phyloP scores from a whole-genome alignment of 1,140 invertebrate genomes.

The Araneus ventricosus region DNA sequence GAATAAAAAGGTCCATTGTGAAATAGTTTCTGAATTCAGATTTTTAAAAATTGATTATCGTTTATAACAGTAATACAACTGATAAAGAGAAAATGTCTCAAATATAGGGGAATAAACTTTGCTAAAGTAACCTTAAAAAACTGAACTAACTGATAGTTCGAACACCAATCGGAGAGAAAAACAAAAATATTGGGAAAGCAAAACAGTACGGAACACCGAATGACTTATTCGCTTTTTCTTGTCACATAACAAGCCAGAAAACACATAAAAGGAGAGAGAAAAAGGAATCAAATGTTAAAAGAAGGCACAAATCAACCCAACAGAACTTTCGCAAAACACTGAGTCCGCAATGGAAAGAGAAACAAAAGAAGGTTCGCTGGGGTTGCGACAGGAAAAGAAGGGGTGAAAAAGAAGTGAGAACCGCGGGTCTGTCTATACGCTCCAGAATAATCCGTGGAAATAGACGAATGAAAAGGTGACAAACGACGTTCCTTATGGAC shows the following conservation, averaged over 20 bases:
- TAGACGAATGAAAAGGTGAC: conserved; percentile 55
- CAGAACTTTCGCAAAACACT: conserved; percentile 29
- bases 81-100: too few species aligned
- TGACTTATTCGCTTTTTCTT: neutral
- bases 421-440: neutral
- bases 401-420: neutral
- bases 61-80: too few species aligned
- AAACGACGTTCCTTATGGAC: conserved; percentile 49
- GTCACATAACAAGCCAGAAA: neutral
- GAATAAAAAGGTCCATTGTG: too few species aligned
- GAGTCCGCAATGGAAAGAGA: neutral
- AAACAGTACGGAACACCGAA: neutral
- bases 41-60: too few species aligned
- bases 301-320: neutral
- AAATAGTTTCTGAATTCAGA: too few species aligned
- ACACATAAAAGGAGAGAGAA: neutral
- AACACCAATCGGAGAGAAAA: neutral
- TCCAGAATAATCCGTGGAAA: conserved; percentile 20
- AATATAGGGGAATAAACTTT: neutral
- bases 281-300: neutral
- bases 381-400: neutral
- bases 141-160: neutral
- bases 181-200: neutral
- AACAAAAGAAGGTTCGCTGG: neutral
- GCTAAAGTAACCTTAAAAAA: neutral